Percentiles rank a stretch among this genome's conserved stretches.
Conservation (phyloP, 2,797 vertebrate genomes). For the Benthosema pterotum region DNA sequence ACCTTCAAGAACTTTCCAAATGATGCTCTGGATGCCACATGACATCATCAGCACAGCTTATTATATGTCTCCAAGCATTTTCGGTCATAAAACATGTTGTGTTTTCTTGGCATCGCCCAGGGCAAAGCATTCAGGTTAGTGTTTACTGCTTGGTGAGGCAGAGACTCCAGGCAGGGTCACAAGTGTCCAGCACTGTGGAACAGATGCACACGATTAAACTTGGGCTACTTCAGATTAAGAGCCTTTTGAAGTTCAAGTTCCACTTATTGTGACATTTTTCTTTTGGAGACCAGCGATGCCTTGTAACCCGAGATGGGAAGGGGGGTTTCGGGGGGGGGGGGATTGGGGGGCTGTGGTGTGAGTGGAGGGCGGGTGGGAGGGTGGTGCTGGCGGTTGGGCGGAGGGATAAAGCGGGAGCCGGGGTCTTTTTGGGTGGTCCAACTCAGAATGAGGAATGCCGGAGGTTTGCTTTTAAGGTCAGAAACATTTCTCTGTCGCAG, state of each 20-base stretch:
- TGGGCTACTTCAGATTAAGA: constrained; percentile 71
- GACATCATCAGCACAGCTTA: constrained; percentile 35
- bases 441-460: constrained; percentile 57
- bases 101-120: constrained; percentile 6
- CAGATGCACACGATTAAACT: constrained; percentile 79
- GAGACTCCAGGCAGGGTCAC: constrained; percentile 38
- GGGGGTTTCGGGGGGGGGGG: constrained; percentile 1
- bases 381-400: neutral
- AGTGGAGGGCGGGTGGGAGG: neutral
- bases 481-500: constrained; percentile 47
- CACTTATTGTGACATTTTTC: constrained; percentile 70
- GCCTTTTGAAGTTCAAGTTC: constrained; percentile 78
- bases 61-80: constrained; percentile 14
- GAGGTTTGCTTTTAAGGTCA: constrained; percentile 63
- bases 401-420: neutral
- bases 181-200: constrained; percentile 41
- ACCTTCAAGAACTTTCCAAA: constrained; percentile 21
- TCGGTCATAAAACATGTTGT: constrained; percentile 8
- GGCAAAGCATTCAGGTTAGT: neutral
- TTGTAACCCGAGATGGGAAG: constrained; percentile 64
- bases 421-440: constrained; percentile 77
- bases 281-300: constrained; percentile 57
- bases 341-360: neutral
- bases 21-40: constrained; percentile 21
- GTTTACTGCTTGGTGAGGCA: constrained; percentile 29